Evolutionary conservation across 2,113 vertebrate genomes (phyloP).

Genomic region (Orthochromis indermauri): DNA sequence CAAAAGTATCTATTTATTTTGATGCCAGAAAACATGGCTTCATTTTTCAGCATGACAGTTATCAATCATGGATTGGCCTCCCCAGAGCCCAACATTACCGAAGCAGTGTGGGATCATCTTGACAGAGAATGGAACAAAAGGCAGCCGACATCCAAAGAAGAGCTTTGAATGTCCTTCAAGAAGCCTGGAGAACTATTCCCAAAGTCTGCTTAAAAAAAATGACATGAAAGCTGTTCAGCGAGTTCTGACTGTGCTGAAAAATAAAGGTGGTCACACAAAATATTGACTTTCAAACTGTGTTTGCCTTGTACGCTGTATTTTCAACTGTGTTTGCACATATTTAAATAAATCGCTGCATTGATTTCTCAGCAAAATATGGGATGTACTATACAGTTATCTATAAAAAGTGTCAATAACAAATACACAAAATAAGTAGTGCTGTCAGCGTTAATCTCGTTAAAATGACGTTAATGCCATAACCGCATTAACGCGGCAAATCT

Average conservation of each 20-base stretch:
- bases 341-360: background rate
- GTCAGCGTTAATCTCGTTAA: background rate
- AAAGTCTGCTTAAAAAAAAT: background rate
- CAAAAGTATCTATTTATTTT: background rate
- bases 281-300: background rate
- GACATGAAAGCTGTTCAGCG: background rate
- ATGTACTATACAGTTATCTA: background rate
- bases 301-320: background rate
- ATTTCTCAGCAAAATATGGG: background rate
- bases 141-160: background rate
- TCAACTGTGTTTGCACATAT: background rate
- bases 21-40: background rate
- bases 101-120: background rate
- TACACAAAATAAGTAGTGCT: background rate
- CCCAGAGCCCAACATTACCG: fast-evolving
- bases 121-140: background rate
- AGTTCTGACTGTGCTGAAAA: background rate
- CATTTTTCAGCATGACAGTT: fast-evolving
- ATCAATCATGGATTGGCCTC: background rate
- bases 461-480: background rate
- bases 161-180: background rate
- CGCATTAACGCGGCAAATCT: fast-evolving
- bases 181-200: background rate
- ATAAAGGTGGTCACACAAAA: background rate
- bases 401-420: background rate